These are phyloP conservation scores for Adineta ricciae DNA, from an alignment of 2,888 invertebrate genomes.

Conservation along the genomic window DNA sequence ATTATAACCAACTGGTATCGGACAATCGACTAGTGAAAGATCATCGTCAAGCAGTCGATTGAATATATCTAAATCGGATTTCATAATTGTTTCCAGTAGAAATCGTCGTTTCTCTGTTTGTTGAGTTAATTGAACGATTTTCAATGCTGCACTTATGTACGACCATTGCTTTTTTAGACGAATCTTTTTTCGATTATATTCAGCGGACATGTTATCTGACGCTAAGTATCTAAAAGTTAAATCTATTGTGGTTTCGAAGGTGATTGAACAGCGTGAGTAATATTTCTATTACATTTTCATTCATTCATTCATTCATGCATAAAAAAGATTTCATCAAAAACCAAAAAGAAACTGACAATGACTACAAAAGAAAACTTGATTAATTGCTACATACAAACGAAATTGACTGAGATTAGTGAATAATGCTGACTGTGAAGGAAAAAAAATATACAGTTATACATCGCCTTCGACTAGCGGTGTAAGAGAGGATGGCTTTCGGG, in stretches of 20 bases:
- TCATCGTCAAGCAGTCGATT: neutral
- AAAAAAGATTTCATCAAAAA: neutral
- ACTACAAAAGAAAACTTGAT: neutral
- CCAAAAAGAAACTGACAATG: neutral
- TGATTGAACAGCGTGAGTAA: too few species aligned
- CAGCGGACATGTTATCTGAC: neutral
- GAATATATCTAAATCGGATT: neutral
- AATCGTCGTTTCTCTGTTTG: neutral
- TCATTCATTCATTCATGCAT: neutral
- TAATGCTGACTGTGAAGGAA: neutral
- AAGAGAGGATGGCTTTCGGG: neutral
- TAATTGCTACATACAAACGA: neutral
- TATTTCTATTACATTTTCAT: too few species aligned
- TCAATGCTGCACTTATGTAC: neutral
- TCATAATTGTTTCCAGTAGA: neutral
- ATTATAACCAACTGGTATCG: neutral
- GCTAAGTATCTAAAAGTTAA: neutral
- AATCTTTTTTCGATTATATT: neutral
- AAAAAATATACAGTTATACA: neutral
- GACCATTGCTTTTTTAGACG: neutral
- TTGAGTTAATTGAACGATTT: neutral
- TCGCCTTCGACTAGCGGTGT: neutral
- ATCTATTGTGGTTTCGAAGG: neutral
- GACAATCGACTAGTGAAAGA: neutral
- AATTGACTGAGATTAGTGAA: neutral